Evolutionary conservation across 1,140 invertebrate genomes (phyloP).

Genomic region (Heliothis subflexa): DNA sequence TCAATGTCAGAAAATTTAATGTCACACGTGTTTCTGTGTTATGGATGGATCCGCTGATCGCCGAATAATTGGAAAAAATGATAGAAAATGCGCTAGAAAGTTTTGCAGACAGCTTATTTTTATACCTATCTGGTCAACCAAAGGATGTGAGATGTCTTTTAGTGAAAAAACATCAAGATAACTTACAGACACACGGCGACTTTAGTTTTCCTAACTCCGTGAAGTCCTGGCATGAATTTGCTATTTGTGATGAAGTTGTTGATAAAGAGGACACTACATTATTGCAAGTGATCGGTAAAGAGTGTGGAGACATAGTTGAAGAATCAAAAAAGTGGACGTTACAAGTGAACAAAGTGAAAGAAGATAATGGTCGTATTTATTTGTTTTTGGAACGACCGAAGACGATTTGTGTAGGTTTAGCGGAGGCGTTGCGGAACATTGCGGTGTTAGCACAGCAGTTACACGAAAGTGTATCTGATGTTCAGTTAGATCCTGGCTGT

Average conservation of each 20-base stretch:
- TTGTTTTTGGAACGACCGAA: conserved; percentile 67
- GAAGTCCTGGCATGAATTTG: conserved; percentile 84
- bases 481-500: conserved; percentile 63
- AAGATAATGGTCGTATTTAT: conserved; percentile 67
- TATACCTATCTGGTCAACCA: conserved; percentile 60
- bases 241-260: conserved; percentile 52
- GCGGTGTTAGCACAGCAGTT: conserved; percentile 59
- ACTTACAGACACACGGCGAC: conserved; percentile 82
- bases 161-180: conserved; percentile 84
- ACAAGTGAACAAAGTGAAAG: conserved; percentile 61
- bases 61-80: conserved; percentile 54
- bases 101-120: conserved; percentile 62
- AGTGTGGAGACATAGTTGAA: conserved; percentile 59
- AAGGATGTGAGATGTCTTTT: conserved; percentile 58
- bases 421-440: conserved; percentile 61
- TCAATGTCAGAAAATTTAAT: background rate
- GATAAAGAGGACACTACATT: conserved; percentile 54
- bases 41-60: no score
- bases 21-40: conserved; percentile 32
- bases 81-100: conserved; percentile 61
- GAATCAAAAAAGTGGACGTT: conserved; percentile 71
- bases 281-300: conserved; percentile 67
- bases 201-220: conserved; percentile 83
- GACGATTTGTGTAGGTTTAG: conserved; percentile 65
- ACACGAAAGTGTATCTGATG: conserved; percentile 38